Evolutionary conservation across 2,797 vertebrate genomes (phyloP), one percentile per base, ranked within the genome.

Genomic region (Epinephelus awoara): DNA sequence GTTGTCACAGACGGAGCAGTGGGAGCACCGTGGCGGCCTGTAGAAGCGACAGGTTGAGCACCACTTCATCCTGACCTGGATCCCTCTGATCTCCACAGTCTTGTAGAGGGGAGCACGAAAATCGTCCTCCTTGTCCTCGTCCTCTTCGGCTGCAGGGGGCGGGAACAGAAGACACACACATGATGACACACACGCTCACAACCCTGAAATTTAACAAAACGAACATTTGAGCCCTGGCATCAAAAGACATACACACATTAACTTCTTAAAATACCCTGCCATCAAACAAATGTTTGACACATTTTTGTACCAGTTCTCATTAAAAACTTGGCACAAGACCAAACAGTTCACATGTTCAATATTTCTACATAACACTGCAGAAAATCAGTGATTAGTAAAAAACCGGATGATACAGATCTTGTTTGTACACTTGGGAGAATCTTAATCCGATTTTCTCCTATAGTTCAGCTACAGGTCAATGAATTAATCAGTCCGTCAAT

Each of bases 51-150:
- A 99, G 61, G 98, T 99, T 1, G 98, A 98, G 1, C 98, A 99
- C 98, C 98, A 99, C 74, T 99, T 99, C 98, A 99, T 99, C 90
- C 97, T 95, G 89, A 98, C 97, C 93, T 99, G 98, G 84, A 99
- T 98, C 70, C 98, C 97, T 67, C 97, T 94, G 90, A 99, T 98
- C 93, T 99, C 98, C 92, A 99, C 98, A 0, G 97, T 99, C 92
- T 99, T 99, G 89, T 99, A 99, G 21, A 99, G 96, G 0, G 98
- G 98, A 34, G 98, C 98, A 2, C 98, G 96, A 88, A 99, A 99
- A 67, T 99, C 98, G 0, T 99, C 98, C 84, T 99, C 98, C 82
- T 99, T 99, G 91, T 99, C 98, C 89, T 99, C 98, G 5, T 99
- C 98, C 84, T 99, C 98, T 71, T 98, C 98, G 0, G 98, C 98